phyloP scores from a whole-genome alignment of 2,888 invertebrate genomes.

The Synergus laeviventris region DNA sequence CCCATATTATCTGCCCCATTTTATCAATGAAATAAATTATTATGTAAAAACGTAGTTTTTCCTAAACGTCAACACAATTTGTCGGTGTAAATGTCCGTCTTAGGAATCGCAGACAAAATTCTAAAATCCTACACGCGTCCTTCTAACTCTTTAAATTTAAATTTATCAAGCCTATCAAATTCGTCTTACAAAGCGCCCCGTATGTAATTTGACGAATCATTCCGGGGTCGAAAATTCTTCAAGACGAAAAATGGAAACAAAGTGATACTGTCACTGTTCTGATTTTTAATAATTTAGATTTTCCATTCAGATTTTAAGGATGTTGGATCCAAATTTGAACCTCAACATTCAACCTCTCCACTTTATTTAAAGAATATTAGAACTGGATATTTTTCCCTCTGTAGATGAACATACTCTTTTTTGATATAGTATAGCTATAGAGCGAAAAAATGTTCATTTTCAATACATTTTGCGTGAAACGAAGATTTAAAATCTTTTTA shows the following conservation, averaged over 20 bases:
- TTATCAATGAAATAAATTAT: not conserved
- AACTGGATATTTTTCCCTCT: not conserved
- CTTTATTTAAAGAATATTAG: too few species aligned
- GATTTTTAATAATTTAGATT: not conserved
- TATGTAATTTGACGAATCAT: slow-evolving; percentile 7
- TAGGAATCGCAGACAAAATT: slow-evolving; percentile 35
- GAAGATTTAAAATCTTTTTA: too few species aligned
- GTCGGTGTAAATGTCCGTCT: slow-evolving; percentile 22
- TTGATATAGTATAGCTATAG: not conserved
- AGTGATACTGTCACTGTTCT: not conserved
- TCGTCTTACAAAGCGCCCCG: slow-evolving; percentile 27
- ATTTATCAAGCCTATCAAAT: slow-evolving; percentile 32
- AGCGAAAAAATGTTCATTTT: too few species aligned
- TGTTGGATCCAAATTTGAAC: too few species aligned
- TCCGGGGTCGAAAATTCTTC: slow-evolving; percentile 16
- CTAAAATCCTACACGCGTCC: slow-evolving; percentile 27
- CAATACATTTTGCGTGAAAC: too few species aligned
- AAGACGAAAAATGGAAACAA: slow-evolving; percentile 16
- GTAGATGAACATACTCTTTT: not conserved
- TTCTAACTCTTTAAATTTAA: slow-evolving; percentile 12
- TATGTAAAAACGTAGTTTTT: not conserved
- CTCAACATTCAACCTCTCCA: too few species aligned
- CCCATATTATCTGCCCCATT: not conserved
- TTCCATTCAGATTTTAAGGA: not conserved
- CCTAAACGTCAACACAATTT: slow-evolving; percentile 1